Base-by-base conservation (phyloP, 2,888 invertebrate genomes). In the Crematogaster levior region DNA sequence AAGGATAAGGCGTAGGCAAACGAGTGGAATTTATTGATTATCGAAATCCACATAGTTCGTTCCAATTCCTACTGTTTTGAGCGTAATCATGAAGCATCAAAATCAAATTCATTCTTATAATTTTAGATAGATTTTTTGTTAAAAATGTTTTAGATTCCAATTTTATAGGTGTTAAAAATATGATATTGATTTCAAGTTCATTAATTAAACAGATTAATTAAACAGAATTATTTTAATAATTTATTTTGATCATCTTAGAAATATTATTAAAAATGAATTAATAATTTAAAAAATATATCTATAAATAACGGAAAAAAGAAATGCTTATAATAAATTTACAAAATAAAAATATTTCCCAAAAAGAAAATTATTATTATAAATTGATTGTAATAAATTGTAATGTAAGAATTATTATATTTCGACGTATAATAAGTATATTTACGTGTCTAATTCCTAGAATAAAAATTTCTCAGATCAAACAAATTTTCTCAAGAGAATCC, bases 21-120 rank as follows among this genome's bases (percentile, higher is more conserved):
- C 21, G 77, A 75, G 27, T 24, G n/a, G 12, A 9, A 70, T 70
- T 79, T 82, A 77, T 82, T 65, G 58, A 4, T 58, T 51, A 4
- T 70, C 21, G 7, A 75, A 75, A 43, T 46, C 4, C 3, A 34
- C 15, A 48, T 5, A 9, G 40, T 40, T 51, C 1, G 12, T 5
- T 61, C 4, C 18, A 2, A 37, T 27, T 51, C 1, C 0, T 10
- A 15, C 6, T 21, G 5, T 51, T 61, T 60, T 4, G 27, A 58
- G 21, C 6, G 24, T 61, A 40, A 24, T 18, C 1, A 51, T 15
- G 37, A 15, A 37, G 7, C 6, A 51, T 21, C 18, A 21, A 34
- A 10, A 6, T 24, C 12, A 7, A 60, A 34, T 24, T 46, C 12
- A 10, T 58, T 27, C 0, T 27, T 40, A 7, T 73, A 58, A 72